Base-by-base conservation (phyloP, 1,140 invertebrate genomes). In the Mercenaria mercenaria region DNA sequence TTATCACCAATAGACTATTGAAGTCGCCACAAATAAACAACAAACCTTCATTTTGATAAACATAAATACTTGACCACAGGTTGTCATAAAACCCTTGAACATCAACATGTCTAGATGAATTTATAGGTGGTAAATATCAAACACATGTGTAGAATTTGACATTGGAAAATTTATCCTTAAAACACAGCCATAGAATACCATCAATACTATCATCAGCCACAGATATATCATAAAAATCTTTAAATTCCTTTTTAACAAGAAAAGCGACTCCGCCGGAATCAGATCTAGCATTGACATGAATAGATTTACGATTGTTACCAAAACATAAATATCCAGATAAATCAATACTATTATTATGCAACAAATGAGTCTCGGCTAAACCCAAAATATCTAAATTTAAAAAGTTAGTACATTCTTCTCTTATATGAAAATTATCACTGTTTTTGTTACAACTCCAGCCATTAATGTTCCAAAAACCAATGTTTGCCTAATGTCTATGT, bases 221-320 rank as follows among this genome's bases (percentile, higher is more conserved):
- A 29, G 20, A 29, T 29, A 84, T n/a, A 11, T 37, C 43, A 86
- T 50, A 86, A 2, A 11, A 6, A 74, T 74, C 67, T 15, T 18
- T 18, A n/a, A 86, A 34, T 29, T 23, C 29, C n/a, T 26, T 74
- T 52, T 86, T 86, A 29, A 86, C 13, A 18, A 72, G 34, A 74
- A 86, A 86, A 23, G 39, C 64, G 18, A 43, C 47, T 23, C 83
- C n/a, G n/a, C 69, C 83, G 8, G 83, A 86, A 72, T 67, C 83
- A 13, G 26, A 23, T 37, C 32, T 74, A 29, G 64, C 83, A 32
- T 52, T 86, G 4, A 26, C 0, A 74, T 72, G 69, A 0, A 86
- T 20, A 6, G 4, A 3, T 29, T 50, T 74, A 18, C 83, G n/a
- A 18, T 86, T 86, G n/a, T 52, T 3, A 37, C 67, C 47, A 26